Conservation (phyloP, 2,113 vertebrate genomes). For the Xenopus borealis region DNA sequence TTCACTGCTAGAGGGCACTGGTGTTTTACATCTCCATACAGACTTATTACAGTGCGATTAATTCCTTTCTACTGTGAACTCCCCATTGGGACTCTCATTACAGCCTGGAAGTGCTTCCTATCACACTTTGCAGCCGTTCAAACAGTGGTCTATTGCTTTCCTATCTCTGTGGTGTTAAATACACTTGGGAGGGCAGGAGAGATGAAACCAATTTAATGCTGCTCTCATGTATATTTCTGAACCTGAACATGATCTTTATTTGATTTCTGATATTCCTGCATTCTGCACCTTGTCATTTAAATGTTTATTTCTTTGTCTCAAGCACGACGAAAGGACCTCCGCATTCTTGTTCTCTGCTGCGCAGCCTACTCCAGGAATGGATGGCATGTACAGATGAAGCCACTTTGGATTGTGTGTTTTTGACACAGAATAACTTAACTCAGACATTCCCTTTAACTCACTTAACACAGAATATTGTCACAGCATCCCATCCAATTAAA, state of each 20-base stretch:
- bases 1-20: constrained; percentile 6
- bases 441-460: no score
- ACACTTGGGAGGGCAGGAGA: constrained; percentile 5
- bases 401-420: no score
- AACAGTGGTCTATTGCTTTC: neutral
- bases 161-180: constrained; percentile 12
- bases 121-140: constrained; percentile 10
- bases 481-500: no score
- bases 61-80: neutral
- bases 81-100: constrained; percentile 6
- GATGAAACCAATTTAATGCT: constrained; percentile 13
- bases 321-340: neutral
- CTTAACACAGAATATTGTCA: no score
- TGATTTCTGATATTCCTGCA: neutral
- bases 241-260: neutral
- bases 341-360: no score
- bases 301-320: neutral
- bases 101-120: constrained; percentile 15
- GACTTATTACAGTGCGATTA: neutral
- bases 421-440: no score
- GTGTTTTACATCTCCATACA: neutral
- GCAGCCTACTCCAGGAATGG: no score
- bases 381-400: no score
- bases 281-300: neutral
- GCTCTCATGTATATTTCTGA: neutral